A percentile compares a stretch with the other conserved stretches of the same genome.
These are phyloP conservation scores for Apocheima hispidaria DNA, from an alignment of 2,888 invertebrate genomes.

Conservation along the genomic window DNA sequence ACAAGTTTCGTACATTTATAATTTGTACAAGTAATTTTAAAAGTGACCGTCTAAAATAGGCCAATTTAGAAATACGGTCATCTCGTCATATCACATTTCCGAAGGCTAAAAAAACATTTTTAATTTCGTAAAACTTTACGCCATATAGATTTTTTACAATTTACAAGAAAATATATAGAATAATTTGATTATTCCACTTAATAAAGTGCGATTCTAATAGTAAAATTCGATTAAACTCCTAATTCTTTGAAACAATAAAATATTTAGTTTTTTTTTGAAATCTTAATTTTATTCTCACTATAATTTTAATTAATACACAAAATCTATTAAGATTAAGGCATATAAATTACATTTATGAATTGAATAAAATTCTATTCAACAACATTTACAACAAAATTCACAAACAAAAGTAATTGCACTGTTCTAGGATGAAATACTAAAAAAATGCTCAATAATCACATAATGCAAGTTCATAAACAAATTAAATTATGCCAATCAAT, in stretches of 20 bases:
- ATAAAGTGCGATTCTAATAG: constrained; percentile 62
- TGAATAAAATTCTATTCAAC: constrained; percentile 3
- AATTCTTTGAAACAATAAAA: constrained; percentile 49
- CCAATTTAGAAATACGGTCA: constrained; percentile 57
- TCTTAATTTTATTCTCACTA: constrained; percentile 57
- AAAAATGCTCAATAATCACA: not conserved
- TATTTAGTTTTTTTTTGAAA: constrained; percentile 46
- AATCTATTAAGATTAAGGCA: constrained; percentile 32
- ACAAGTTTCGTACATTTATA: constrained; percentile 29
- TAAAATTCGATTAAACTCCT: constrained; percentile 52
- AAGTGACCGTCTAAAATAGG: constrained; percentile 57
- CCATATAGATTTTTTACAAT: constrained; percentile 47
- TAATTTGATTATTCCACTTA: constrained; percentile 65
- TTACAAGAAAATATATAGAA: constrained; percentile 54
- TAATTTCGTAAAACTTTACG: constrained; percentile 54
- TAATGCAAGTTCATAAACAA: not conserved
- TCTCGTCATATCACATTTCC: constrained; percentile 60
- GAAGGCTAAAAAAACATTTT: constrained; percentile 54
- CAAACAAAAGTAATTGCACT: not conserved
- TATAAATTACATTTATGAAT: constrained; percentile 23
- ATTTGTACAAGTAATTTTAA: constrained; percentile 17
- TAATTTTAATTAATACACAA: constrained; percentile 46
- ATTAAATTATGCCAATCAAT: no score
- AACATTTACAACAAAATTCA: not conserved
- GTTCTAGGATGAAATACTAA: not conserved